Conservation (phyloP, 2,797 vertebrate genomes). For the Ibycter americanus region DNA sequence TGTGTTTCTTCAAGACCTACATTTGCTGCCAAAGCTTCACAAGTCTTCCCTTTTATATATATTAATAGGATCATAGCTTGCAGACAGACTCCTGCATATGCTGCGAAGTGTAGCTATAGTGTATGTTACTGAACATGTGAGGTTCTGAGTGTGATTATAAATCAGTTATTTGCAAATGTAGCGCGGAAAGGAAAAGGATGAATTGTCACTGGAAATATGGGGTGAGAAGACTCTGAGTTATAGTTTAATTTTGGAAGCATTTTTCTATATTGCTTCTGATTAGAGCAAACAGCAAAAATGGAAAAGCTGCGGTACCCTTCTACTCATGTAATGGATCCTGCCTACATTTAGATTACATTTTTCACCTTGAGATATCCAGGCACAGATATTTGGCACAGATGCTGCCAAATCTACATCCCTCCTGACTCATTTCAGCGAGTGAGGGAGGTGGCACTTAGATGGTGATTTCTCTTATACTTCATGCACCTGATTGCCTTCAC, state of each 20-base stretch:
- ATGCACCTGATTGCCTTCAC: neutral
- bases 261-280: neutral
- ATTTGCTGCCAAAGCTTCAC: slow-evolving; percentile 15
- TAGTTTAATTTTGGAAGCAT: neutral
- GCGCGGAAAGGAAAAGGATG: neutral
- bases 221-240: neutral
- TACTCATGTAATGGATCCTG: neutral
- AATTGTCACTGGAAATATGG: neutral
- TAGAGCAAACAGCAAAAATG: neutral
- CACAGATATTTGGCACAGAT: neutral
- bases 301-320: neutral
- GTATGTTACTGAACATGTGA: neutral
- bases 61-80: neutral
- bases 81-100: neutral
- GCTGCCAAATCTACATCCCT: neutral
- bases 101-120: neutral
- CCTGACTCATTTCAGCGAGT: neutral
- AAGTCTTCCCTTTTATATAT: neutral
- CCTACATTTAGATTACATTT: neutral
- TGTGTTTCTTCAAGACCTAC: neutral
- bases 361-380: neutral
- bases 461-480: neutral
- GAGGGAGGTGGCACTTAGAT: neutral
- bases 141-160: neutral
- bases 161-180: neutral